Evolutionary conservation across 2,797 vertebrate genomes (phyloP), one percentile per base, ranked within the genome.

Genomic region (Champsocephalus gunnari): DNA sequence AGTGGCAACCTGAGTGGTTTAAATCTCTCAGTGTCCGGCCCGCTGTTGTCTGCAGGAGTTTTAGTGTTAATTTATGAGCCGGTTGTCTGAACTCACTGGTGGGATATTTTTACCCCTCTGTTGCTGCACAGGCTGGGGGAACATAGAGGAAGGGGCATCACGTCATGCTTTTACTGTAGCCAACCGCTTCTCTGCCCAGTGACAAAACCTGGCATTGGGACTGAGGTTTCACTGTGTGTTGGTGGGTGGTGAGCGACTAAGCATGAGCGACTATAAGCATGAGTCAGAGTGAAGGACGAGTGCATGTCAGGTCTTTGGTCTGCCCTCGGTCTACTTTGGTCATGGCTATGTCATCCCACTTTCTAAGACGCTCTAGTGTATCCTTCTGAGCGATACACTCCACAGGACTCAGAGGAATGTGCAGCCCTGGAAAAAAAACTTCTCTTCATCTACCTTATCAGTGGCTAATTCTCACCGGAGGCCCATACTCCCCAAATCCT

Each of bases 31-130:
- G 80, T 81, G 84, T 92, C 89, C 74, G 86, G 88, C 87, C 91
- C 75, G 75, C 90, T 90, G 89, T 92, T 93, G 89, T 94, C 93
- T 93, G 86, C 89, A 85, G 79, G 86, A 92, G 91, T 92, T 92
- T 93, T 91, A 89, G 87, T 90, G 89, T 92, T 94, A 92, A 94
- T 94, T 94, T 95, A 93, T 92, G 93, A 93, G 92, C 87, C 84
- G 79, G 91, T 92, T 91, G 91, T 94, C 92, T 93, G 90, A 92
- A 93, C 87, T 92, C 88, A 81, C 82, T 92, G 92, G 85, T 87
- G 87, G 87, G 92, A 93, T 95, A 94, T 94, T 94, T 95, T 94
- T 95, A 94, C 93, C 92, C 89, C 89, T 92, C 93, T 94, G 94
- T 94, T 95, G 93, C 94, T 94, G 92, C 92, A 93, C 92, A 89